These are phyloP conservation scores for Gari tellinella DNA, from an alignment of 2,888 invertebrate genomes.

Conservation along the genomic window DNA sequence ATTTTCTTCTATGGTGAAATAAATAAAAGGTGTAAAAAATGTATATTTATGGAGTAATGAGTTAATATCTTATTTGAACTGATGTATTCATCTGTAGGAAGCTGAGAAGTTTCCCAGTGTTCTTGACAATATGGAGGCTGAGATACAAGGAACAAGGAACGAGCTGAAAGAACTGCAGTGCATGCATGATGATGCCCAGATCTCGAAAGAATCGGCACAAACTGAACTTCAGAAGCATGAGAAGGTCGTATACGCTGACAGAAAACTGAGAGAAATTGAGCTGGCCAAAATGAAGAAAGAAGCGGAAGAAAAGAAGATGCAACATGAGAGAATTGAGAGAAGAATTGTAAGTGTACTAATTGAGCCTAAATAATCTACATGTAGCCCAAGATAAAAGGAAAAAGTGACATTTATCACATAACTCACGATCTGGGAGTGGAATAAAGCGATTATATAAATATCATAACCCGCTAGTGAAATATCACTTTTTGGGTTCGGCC, in stretches of 20 bases:
- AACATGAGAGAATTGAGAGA: slow-evolving; percentile 83
- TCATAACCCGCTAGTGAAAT: no score
- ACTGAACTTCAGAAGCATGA: slow-evolving; percentile 81
- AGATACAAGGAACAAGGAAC: slow-evolving; percentile 77
- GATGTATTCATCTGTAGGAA: slow-evolving; percentile 68
- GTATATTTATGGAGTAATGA: no score
- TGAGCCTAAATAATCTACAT: no score
- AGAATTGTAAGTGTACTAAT: slow-evolving; percentile 78
- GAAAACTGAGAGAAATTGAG: slow-evolving; percentile 83
- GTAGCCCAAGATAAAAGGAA: no score
- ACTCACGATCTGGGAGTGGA: no score
- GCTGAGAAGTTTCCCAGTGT: slow-evolving; percentile 81
- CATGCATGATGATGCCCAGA: slow-evolving; percentile 82
- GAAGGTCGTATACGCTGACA: slow-evolving; percentile 79
- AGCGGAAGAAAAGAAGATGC: slow-evolving; percentile 84
- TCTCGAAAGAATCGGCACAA: slow-evolving; percentile 81
- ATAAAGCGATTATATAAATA: no score
- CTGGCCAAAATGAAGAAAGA: slow-evolving; percentile 83
- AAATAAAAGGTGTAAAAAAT: no score
- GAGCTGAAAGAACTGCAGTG: slow-evolving; percentile 81
- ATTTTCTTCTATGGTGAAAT: no score
- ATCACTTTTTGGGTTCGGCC: no score
- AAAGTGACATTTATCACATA: no score
- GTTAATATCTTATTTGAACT: no score
- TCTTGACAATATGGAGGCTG: slow-evolving; percentile 82